A percentile compares a stretch with the other conserved stretches of the same genome.
These are phyloP conservation scores for Masticophis lateralis DNA, from an alignment of 2,797 vertebrate genomes.

Conservation along the genomic window DNA sequence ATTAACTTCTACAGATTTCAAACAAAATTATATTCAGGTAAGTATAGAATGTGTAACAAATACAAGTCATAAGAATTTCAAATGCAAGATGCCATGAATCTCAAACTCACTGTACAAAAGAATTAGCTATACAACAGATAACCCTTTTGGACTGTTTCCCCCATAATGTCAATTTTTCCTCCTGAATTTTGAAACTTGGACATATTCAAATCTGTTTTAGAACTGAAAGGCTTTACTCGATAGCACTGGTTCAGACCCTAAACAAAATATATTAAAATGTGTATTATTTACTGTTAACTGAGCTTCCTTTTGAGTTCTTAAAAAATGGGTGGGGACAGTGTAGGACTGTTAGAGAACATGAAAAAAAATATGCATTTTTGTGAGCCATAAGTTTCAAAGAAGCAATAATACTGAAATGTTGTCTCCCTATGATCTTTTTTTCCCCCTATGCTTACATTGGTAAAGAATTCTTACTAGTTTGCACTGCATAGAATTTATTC, in stretches of 20 bases:
- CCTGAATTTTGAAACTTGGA: conserved; percentile 38
- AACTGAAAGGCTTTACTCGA: conserved; percentile 55
- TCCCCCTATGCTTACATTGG: conserved; percentile 2
- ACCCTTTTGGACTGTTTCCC: conserved; percentile 11
- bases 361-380: conserved; percentile 41
- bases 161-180: conserved; percentile 37
- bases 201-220: conserved; percentile 36
- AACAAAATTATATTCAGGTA: neutral
- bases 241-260: conserved; percentile 50
- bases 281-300: conserved; percentile 59
- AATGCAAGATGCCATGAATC: neutral
- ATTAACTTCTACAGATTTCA: neutral
- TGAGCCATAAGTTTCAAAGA: conserved; percentile 46
- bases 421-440: conserved; percentile 2
- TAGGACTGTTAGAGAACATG: conserved; percentile 48
- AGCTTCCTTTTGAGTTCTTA: conserved; percentile 67
- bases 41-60: neutral
- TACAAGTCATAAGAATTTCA: neutral
- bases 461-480: conserved; percentile 41
- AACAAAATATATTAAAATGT: conserved; percentile 56
- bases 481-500: conserved; percentile 32
- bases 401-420: conserved; percentile 57
- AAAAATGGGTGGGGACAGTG: conserved; percentile 38
- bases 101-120: neutral
- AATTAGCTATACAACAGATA: neutral